phyloP scores from a whole-genome alignment of 2,797 vertebrate genomes.

The Cercopithecus neglectus region DNA sequence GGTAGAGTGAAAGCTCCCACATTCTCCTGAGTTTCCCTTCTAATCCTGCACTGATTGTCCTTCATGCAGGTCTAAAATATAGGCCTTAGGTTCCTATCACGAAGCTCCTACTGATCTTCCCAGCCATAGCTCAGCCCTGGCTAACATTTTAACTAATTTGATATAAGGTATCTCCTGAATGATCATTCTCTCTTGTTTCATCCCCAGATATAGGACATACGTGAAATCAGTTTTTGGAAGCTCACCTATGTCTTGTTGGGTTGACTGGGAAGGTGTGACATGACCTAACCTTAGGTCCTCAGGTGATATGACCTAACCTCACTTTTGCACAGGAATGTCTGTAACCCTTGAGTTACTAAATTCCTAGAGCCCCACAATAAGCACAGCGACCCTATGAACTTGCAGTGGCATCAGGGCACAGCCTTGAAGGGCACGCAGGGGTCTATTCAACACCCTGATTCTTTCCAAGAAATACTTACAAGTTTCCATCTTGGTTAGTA shows the following conservation, averaged over 20 bases:
- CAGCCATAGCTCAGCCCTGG: background rate
- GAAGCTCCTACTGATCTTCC: background rate
- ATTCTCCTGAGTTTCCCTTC: background rate
- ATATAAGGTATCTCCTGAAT: background rate
- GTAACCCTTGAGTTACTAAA: background rate
- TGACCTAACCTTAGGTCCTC: no score
- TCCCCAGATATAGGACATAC: background rate
- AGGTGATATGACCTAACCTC: fast-evolving
- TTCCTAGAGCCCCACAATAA: background rate
- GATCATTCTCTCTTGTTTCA: background rate
- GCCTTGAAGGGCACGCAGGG: fast-evolving
- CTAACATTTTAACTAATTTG: fast-evolving
- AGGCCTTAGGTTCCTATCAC: fast-evolving
- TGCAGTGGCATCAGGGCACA: background rate
- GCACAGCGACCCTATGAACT: no score
- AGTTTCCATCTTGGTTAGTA: background rate
- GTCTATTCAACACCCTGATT: background rate
- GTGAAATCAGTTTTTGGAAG: background rate
- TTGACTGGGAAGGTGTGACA: no score
- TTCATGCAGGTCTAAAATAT: no score
- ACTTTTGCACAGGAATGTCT: background rate
- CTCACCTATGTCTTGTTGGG: fast-evolving
- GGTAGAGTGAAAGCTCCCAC: fast-evolving
- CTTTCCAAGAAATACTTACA: background rate
- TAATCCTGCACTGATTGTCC: background rate